A percentile compares a stretch with the other conserved stretches of the same genome.
phyloP scores from a whole-genome alignment of 2,888 invertebrate species.

The Marronus borbonicus region DNA sequence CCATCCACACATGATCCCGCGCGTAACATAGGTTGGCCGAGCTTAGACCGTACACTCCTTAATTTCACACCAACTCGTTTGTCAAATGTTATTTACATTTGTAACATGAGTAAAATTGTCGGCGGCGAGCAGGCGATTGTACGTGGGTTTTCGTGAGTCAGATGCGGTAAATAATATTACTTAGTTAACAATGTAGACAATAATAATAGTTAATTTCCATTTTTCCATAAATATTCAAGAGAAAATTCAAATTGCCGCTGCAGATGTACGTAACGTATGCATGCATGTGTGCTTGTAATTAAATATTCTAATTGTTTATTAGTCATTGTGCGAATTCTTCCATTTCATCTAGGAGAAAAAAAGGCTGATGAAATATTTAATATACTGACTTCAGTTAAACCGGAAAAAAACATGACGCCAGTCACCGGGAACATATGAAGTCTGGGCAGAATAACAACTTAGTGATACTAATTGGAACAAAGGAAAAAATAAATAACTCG shows the following conservation, averaged over 20 bases:
- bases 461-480: no score
- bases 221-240: conserved; percentile 15
- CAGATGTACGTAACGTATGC: background rate
- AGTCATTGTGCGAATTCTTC: background rate
- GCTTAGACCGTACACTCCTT: conserved; percentile 14
- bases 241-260: conserved; percentile 2
- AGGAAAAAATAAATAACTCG: no score
- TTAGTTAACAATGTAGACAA: conserved; percentile 7
- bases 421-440: background rate
- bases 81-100: background rate
- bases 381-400: no score
- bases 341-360: background rate
- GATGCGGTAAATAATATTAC: background rate
- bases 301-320: background rate
- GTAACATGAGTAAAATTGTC: conserved; percentile 13
- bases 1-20: no score
- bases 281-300: background rate
- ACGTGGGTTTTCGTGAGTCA: conserved; percentile 12
- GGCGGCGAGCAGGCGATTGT: background rate
- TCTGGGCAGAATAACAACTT: no score
- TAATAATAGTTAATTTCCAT: conserved; percentile 15
- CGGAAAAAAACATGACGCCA: background rate
- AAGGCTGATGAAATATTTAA: background rate
- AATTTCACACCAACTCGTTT: conserved; percentile 18
- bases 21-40: background rate